These are phyloP conservation scores for Euthynnus affinis DNA, from an alignment of 2,797 vertebrate species.

Conservation along the genomic window DNA sequence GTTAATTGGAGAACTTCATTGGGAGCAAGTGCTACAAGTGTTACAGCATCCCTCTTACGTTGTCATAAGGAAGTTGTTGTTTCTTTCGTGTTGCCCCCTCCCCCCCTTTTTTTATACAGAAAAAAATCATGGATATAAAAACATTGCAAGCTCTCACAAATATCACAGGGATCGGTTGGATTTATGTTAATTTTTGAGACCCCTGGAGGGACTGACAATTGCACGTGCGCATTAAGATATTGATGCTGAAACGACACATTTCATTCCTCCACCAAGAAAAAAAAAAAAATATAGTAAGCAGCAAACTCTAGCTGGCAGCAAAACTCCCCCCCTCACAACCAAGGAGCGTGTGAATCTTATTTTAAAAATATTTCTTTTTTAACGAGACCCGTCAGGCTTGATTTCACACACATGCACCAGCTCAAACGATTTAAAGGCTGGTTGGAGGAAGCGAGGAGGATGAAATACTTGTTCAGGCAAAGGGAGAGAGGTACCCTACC, in stretches of 20 bases:
- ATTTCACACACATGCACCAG: conserved; percentile 49
- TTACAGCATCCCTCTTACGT: not conserved
- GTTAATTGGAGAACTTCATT: conserved; percentile 10
- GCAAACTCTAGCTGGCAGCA: conserved; percentile 25
- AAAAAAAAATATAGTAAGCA: conserved; percentile 18
- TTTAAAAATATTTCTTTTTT: conserved; percentile 25
- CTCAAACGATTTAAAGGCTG: conserved; percentile 38
- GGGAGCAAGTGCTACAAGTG: not conserved
- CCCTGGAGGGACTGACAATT: conserved; percentile 16
- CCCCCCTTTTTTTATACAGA: too few species aligned
- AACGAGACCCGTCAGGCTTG: conserved; percentile 51
- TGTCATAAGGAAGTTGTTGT: not conserved
- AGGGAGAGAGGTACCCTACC: conserved; percentile 20
- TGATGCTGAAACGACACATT: conserved; percentile 19
- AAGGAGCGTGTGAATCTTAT: conserved; percentile 27
- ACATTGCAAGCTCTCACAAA: not conserved
- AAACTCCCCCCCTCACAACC: conserved; percentile 15
- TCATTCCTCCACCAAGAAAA: not conserved
- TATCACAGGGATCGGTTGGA: not conserved
- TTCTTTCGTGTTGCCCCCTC: not conserved
- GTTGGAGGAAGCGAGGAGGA: conserved; percentile 24
- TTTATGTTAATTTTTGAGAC: conserved; percentile 14
- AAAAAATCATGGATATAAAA: not conserved
- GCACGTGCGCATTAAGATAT: conserved; percentile 15
- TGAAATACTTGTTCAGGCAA: conserved; percentile 41